Conservation (phyloP, 2,888 invertebrate genomes). For the Epistrophe grossulariae region DNA sequence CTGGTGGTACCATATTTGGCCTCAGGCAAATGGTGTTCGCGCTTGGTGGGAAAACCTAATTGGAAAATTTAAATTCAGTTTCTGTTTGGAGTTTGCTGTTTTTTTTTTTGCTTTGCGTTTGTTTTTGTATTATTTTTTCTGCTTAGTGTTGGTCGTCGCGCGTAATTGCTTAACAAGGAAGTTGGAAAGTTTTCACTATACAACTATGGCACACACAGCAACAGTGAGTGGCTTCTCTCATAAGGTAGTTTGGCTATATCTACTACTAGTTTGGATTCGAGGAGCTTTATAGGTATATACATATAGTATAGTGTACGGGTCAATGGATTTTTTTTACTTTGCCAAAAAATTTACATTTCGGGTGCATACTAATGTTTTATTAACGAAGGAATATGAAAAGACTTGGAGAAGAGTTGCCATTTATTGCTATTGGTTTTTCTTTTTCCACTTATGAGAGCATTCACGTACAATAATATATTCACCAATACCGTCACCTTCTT, state of each 20-base stretch:
- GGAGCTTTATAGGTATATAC: neutral
- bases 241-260: conserved; percentile 32
- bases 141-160: conserved; percentile 55
- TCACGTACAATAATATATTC: too few species aligned
- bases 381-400: neutral
- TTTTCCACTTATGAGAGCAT: neutral
- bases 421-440: neutral
- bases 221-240: conserved; percentile 50
- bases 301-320: neutral
- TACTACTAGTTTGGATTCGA: conserved; percentile 25
- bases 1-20: conserved; percentile 64
- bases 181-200: conserved; percentile 70
- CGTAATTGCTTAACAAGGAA: conserved; percentile 75
- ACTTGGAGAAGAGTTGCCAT: neutral
- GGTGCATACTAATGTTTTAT: neutral
- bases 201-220: conserved; percentile 44
- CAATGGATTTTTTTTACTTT: conserved; percentile 14
- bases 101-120: conserved; percentile 26
- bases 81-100: conserved; percentile 50
- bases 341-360: conserved; percentile 33
- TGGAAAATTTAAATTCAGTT: conserved; percentile 75
- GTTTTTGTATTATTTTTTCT: conserved; percentile 13
- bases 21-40: conserved; percentile 67
- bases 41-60: conserved; percentile 74
- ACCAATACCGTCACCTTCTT: too few species aligned